Percentiles rank a stretch among this genome's conserved stretches.
phyloP scores from a whole-genome alignment of 2,797 vertebrate species.

The Loris lydekkerianus region DNA sequence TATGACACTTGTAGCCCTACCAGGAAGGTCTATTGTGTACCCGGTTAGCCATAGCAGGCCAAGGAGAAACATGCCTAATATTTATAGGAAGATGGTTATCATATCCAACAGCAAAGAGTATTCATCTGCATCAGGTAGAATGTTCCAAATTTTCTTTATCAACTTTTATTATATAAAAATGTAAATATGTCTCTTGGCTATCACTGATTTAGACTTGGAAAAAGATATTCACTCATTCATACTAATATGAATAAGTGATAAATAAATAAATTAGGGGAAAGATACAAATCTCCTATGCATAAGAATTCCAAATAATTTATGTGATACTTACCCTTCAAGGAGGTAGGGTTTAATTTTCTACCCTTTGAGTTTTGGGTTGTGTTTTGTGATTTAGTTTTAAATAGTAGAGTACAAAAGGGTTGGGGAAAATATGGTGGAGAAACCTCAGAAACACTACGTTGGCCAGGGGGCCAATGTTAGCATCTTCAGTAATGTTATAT shows the following conservation, averaged over 20 bases:
- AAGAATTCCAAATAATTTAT: slow-evolving; percentile 51
- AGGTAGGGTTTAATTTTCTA: not conserved
- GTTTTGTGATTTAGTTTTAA: slow-evolving; percentile 37
- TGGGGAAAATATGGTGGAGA: not conserved
- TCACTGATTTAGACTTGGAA: slow-evolving; percentile 28
- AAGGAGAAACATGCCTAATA: slow-evolving; percentile 39
- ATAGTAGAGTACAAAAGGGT: not conserved
- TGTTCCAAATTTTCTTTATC: slow-evolving; percentile 43
- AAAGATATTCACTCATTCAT: slow-evolving; percentile 14
- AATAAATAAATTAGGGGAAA: not conserved
- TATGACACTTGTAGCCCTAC: not conserved
- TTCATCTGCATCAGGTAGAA: not conserved
- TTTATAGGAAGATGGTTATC: slow-evolving; percentile 11
- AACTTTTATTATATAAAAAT: slow-evolving; percentile 63
- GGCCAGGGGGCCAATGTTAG: not conserved
- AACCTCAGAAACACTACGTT: not conserved
- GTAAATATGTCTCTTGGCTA: slow-evolving; percentile 38
- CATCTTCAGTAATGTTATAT: not conserved
- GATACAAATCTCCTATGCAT: not conserved
- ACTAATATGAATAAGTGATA: slow-evolving; percentile 18
- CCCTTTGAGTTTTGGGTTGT: not conserved
- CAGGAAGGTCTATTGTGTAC: not conserved
- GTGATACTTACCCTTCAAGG: not conserved
- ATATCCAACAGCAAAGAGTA: slow-evolving; percentile 18
- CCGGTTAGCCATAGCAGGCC: not conserved